phyloP scores from a whole-genome alignment of 2,113 vertebrate species.

The Serilophus lunatus region DNA sequence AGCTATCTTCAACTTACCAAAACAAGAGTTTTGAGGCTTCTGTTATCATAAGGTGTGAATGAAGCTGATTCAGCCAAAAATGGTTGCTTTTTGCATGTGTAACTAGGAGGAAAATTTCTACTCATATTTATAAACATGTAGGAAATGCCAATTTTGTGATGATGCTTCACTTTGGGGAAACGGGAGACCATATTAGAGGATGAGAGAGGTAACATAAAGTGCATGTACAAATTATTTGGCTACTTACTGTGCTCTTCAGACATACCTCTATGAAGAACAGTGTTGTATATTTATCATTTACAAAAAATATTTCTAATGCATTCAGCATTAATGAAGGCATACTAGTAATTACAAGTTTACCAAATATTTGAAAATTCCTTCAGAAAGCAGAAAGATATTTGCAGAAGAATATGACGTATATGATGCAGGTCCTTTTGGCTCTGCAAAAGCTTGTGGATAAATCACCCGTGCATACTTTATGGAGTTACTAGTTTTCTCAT shows the following conservation, averaged over 20 bases:
- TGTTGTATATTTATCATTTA: not conserved
- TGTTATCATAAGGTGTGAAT: not conserved
- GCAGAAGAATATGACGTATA: not conserved
- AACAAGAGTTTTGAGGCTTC: not conserved
- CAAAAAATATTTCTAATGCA: not conserved
- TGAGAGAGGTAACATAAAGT: not conserved
- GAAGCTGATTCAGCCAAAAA: not conserved
- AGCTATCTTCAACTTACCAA: not conserved
- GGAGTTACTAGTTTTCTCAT: not conserved
- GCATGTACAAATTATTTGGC: not conserved
- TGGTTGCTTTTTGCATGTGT: not conserved
- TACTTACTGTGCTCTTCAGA: not conserved
- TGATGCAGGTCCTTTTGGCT: not conserved
- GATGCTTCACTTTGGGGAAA: not conserved
- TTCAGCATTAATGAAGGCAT: not conserved
- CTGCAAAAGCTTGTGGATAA: not conserved
- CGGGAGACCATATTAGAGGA: not conserved
- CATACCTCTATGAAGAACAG: not conserved
- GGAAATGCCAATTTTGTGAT: not conserved
- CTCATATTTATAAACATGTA: not conserved
- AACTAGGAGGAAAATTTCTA: not conserved
- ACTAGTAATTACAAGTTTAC: not conserved
- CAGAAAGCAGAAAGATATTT: not conserved
- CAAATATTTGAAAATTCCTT: not conserved
- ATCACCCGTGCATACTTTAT: not conserved